Percentiles rank a stretch among this genome's conserved stretches.
phyloP scores from a whole-genome alignment of 2,113 vertebrate genomes.

The Stercorarius parasiticus region DNA sequence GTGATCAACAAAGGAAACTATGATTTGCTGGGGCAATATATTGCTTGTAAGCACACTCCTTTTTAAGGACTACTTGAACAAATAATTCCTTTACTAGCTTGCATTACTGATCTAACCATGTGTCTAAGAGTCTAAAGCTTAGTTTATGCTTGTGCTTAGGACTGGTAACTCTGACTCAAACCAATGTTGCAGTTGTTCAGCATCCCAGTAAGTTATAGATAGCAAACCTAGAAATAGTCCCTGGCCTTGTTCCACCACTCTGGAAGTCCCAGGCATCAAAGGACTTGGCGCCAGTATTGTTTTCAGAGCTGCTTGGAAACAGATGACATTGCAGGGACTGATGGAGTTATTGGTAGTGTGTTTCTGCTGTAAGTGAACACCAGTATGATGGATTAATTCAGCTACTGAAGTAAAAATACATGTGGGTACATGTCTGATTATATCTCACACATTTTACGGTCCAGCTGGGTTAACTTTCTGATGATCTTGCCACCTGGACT shows the following conservation, averaged over 20 bases:
- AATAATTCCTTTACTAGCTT: neutral
- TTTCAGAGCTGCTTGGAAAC: neutral
- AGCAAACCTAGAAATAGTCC: neutral
- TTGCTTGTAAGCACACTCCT: neutral
- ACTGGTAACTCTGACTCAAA: neutral
- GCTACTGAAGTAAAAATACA: constrained; percentile 13
- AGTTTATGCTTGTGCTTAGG: neutral
- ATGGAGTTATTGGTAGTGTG: neutral
- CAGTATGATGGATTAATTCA: constrained; percentile 19
- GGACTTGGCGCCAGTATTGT: neutral
- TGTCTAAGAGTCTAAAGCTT: neutral
- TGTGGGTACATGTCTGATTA: neutral
- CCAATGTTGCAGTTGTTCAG: neutral
- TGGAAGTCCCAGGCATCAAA: neutral
- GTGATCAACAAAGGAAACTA: neutral
- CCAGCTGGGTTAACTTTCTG: neutral
- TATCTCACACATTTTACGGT: neutral
- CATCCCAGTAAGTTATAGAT: neutral
- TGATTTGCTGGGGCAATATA: neutral
- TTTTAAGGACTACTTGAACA: neutral
- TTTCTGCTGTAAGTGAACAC: neutral
- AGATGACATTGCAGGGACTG: neutral
- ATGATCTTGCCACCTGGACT: neutral
- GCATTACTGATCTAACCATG: neutral
- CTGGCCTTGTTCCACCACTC: neutral